Conservation (phyloP, 2,113 vertebrate genomes). For the Scopus umbretta region DNA sequence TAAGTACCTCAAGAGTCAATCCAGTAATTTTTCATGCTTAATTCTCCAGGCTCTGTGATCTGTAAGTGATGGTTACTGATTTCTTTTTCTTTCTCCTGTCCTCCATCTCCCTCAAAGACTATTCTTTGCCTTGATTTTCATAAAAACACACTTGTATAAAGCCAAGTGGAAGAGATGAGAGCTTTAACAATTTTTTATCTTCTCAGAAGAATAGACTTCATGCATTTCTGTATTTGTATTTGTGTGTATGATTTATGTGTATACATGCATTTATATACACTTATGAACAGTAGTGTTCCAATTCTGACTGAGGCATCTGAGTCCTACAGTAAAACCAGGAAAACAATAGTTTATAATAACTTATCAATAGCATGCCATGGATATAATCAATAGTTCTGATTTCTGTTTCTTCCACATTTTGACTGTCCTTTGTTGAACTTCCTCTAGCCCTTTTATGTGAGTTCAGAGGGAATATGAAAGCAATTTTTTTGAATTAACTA, state of each 20-base stretch:
- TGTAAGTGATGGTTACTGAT: not conserved
- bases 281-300: not conserved
- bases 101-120: not conserved
- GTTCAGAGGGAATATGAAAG: not conserved
- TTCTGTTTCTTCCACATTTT: not conserved
- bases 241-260: not conserved
- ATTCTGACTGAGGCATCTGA: not conserved
- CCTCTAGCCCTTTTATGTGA: not conserved
- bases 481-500: not conserved
- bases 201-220: not conserved
- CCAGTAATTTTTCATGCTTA: conserved; percentile 34
- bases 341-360: not conserved
- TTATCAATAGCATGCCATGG: not conserved
- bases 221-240: not conserved
- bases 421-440: not conserved
- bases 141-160: not conserved
- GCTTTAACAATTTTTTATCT: not conserved
- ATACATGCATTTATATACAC: not conserved
- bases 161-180: not conserved
- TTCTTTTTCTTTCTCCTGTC: not conserved
- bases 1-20: conserved; percentile 45
- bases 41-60: not conserved
- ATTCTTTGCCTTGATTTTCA: not conserved
- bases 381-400: not conserved
- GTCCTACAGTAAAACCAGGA: not conserved